Evolutionary conservation across 2,113 vertebrate species (phyloP), one percentile per base, ranked within the genome.

Genomic region (Rhineura floridana): DNA sequence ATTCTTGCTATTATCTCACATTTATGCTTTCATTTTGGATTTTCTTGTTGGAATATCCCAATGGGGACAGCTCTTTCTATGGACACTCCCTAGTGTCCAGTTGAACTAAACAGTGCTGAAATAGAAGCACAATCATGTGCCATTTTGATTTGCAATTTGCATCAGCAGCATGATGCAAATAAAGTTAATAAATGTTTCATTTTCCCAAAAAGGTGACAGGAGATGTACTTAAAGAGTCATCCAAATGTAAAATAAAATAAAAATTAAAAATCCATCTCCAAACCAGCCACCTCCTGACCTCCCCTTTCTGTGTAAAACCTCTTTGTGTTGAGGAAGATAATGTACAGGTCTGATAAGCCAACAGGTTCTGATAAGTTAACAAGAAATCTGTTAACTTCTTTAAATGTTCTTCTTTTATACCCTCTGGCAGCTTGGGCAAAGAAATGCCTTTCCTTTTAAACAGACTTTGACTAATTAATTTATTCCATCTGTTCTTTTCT

Each of bases 401-500:
- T 93, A 84, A 65, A 70, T 85, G 42, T 88, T 92, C 91, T 92
- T 80, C 63, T 80, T 67, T 90, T 96, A 94, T 95, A 93, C 96
- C 96, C 97, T 95, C 96, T 95, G 96, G 97, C 96, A 96, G 96
- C 96, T 96, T 96, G 96, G 95, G 96, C 96, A 98, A 97, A 98
- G 96, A 98, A 98, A 98, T 97, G 96, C 94, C 96, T 97, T 97
- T 97, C 97, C 93, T 96, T 96, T 97, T 97, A 98, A 97, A 97
- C 97, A 96, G 95, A 95, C 94, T 97, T 95, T 94, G 96, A 96
- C 94, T 97, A 96, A 98, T 98, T 98, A 98, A 98, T 98, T 95
- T 96, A 96, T 97, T 96, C 97, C 98, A 98, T 98, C 97, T 98
- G 97, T 96, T 98, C 93, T 91, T 93, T 93, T 95, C 95, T 97